Evolutionary conservation across 2,113 vertebrate species (phyloP).

Genomic region (Syrmaticus mikado): DNA sequence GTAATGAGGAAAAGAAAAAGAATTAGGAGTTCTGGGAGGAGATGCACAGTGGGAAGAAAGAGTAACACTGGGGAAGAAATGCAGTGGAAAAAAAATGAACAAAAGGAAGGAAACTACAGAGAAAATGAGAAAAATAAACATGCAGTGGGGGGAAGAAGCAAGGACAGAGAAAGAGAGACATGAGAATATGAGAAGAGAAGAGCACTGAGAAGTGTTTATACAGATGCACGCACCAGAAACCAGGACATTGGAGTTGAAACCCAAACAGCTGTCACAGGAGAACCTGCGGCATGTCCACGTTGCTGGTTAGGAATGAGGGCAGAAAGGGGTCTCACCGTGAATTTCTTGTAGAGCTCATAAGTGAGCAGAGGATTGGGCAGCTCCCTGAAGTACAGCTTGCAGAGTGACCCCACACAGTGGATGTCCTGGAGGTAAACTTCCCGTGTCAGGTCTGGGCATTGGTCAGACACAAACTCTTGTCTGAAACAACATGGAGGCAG

Average conservation of each 20-base stretch:
- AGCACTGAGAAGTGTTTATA: constrained; percentile 18
- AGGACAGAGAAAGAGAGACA: not conserved
- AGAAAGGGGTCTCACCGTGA: constrained; percentile 87
- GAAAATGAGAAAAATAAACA: constrained; percentile 27
- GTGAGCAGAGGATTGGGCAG: constrained; percentile 98
- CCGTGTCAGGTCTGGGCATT: constrained; percentile 93
- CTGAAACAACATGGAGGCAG: constrained; percentile 79
- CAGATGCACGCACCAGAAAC: not conserved
- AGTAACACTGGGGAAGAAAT: not conserved
- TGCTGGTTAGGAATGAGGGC: not conserved
- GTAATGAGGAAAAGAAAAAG: constrained; percentile 28
- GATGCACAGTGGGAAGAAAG: not conserved
- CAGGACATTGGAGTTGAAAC: not conserved
- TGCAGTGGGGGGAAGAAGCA: not conserved
- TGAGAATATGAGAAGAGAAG: not conserved
- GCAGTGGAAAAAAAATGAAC: not conserved
- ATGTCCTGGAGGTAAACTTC: constrained; percentile 99
- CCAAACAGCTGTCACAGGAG: not conserved
- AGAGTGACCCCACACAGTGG: constrained; percentile 98
- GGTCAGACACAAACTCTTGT: constrained; percentile 96
- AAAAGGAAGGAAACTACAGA: constrained; percentile 10
- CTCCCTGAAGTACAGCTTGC: constrained; percentile 98
- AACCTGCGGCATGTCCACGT: not conserved
- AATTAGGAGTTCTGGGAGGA: not conserved
- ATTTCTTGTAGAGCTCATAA: constrained; percentile 96